Base-by-base conservation (phyloP, 2,888 invertebrate species). In the Desoria tigrina region DNA sequence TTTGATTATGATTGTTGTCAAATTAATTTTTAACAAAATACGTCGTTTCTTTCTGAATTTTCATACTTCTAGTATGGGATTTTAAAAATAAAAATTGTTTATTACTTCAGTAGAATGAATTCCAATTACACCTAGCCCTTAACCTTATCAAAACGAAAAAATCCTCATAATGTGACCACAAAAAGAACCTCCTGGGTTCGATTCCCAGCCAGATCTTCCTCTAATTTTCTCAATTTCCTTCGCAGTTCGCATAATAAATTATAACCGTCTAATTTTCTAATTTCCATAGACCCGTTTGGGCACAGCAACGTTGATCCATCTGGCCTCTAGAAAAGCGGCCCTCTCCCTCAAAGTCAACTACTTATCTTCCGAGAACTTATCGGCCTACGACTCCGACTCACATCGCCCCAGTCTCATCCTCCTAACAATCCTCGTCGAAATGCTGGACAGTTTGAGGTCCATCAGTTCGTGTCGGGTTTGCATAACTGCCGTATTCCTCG, bases 281-380 rank as follows among this genome's bases (percentile, higher is more conserved):
- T 39, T 18, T 45, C 21, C 16, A 21, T n/a, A 45, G 45, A 21
- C 45, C 45, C 45, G 45, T 4, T 16, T 45, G n/a, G 21, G 16
- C 4, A 45, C 21, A 45, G 45, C 45, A 45, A 16, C n/a, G 9
- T 6, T 16, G 4, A 6, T 45, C 21, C n/a, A 45, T n/a, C 16
- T 45, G n/a, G n/a, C 21, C n/a, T 45, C 45, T n/a, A 6, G 45
- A 4, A 18, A 16, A 18, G 21, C 21, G 9, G 16, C 45, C 45
- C 45, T 45, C 21, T 9, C 16, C 45, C 45, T 45, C n/a, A 45
- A 45, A n/a, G 21, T 6, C 16, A 45, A 45, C 21, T 16, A 18
- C 45, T 45, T 45, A 45, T 45, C n/a, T n/a, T n/a, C 45, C 6
- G 45, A n/a, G 21, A n/a, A 45, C 45, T 45, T 45, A 16, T 45